Conservation (phyloP, 2,113 vertebrate species). For the sheep (Ovis aries) region DNA sequence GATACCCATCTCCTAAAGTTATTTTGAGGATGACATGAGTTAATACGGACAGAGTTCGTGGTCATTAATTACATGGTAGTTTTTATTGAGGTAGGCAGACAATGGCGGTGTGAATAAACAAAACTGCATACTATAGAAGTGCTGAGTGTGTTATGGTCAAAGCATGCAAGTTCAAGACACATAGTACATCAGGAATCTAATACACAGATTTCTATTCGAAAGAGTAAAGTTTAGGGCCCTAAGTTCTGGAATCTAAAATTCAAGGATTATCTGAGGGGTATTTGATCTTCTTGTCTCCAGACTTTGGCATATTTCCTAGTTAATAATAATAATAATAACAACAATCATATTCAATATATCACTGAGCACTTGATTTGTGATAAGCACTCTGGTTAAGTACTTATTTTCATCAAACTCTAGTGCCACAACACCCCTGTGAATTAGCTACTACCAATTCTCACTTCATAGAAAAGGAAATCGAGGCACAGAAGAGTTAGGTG, state of each 20-base stretch:
- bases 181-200: background rate
- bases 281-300: background rate
- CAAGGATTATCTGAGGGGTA: background rate
- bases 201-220: background rate
- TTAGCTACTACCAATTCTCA: background rate
- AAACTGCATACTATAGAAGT: background rate
- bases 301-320: slow-evolving; percentile 14
- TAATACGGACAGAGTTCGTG: background rate
- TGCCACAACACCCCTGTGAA: background rate
- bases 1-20: background rate
- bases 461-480: background rate
- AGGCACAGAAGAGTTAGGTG: background rate
- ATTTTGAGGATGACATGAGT: background rate
- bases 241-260: slow-evolving; percentile 21
- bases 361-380: background rate
- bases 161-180: background rate
- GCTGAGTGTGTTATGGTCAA: background rate
- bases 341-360: background rate
- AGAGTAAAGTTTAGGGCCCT: background rate
- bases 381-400: background rate
- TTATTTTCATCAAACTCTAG: background rate
- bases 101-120: background rate
- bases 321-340: background rate
- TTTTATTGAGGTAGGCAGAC: background rate
- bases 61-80: background rate